A percentile compares a stretch with the other conserved stretches of the same genome.
Evolutionary conservation across 2,797 vertebrate genomes (phyloP).

Genomic region (Corythornis leucogaster): DNA sequence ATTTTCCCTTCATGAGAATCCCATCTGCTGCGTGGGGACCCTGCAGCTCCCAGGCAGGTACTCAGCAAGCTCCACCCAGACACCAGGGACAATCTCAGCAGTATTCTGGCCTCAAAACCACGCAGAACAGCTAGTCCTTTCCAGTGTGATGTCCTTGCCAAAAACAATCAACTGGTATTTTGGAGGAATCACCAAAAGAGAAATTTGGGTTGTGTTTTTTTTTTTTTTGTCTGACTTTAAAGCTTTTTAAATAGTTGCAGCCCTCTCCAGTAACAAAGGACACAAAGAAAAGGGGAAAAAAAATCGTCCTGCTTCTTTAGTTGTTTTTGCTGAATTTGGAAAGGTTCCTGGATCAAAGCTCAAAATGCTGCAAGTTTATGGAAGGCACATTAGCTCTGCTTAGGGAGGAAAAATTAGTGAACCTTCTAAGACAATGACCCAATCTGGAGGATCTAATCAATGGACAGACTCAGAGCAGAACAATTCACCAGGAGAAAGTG

Average conservation of each 20-base stretch:
- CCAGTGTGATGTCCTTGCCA: constrained; percentile 32
- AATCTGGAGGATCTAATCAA: neutral
- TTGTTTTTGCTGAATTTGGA: constrained; percentile 34
- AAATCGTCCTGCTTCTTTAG: neutral
- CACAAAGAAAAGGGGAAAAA: neutral
- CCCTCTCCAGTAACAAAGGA: constrained; percentile 30
- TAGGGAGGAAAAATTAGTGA: constrained; percentile 13
- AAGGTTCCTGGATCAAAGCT: constrained; percentile 50
- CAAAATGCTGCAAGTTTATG: constrained; percentile 15
- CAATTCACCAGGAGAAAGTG: constrained; percentile 1
- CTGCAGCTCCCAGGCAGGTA: neutral
- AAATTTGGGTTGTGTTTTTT: accelerated
- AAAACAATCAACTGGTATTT: constrained; percentile 52
- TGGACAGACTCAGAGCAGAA: neutral
- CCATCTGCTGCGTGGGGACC: neutral
- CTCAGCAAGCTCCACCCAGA: neutral
- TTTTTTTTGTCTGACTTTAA: constrained; percentile 7
- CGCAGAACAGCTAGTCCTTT: constrained; percentile 47
- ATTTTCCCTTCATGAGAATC: neutral
- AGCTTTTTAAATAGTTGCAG: constrained; percentile 35
- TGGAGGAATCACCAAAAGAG: constrained; percentile 36
- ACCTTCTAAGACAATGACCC: neutral
- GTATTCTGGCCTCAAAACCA: constrained; percentile 29
- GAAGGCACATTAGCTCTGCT: constrained; percentile 21
- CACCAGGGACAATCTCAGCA: neutral